These are phyloP conservation scores for Phrynocephalus forsythii DNA, from an alignment of 2,797 vertebrate genomes.

Conservation along the genomic window DNA sequence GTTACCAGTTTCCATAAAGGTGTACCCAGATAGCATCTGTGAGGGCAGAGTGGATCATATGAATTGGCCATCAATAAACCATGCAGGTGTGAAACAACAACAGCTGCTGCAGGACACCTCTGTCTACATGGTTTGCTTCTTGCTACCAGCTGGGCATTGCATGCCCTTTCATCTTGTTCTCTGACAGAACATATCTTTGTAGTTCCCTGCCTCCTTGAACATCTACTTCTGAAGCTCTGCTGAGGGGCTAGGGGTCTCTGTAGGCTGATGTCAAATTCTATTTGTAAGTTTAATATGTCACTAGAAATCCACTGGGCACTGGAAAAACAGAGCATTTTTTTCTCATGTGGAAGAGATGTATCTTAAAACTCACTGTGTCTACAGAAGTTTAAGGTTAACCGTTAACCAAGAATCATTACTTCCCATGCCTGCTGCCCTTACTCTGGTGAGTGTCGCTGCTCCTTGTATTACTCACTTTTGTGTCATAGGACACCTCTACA, in stretches of 20 bases:
- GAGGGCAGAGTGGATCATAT: background rate
- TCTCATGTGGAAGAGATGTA: background rate
- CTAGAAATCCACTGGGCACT: background rate
- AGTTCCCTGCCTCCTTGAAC: constrained; percentile 15
- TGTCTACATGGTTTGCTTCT: constrained; percentile 57
- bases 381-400: background rate
- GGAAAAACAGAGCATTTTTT: constrained; percentile 7
- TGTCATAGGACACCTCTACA: background rate
- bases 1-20: constrained; percentile 35
- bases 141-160: constrained; percentile 49
- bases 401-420: background rate
- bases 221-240: constrained; percentile 24
- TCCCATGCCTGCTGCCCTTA: background rate
- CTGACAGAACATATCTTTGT: constrained; percentile 28
- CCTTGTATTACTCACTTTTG: background rate
- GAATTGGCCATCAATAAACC: background rate
- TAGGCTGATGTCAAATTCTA: constrained; percentile 15
- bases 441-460: background rate
- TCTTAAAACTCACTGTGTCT: background rate
- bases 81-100: constrained; percentile 55
- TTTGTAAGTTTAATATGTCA: constrained; percentile 18
- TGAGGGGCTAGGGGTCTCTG: constrained; percentile 13
- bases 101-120: constrained; percentile 55
- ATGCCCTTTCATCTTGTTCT: constrained; percentile 31
- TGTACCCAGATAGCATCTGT: constrained; percentile 12